These are phyloP conservation scores for Lepeophtheirus salmonis DNA, from an alignment of 1,140 invertebrate species.

Conservation along the genomic window DNA sequence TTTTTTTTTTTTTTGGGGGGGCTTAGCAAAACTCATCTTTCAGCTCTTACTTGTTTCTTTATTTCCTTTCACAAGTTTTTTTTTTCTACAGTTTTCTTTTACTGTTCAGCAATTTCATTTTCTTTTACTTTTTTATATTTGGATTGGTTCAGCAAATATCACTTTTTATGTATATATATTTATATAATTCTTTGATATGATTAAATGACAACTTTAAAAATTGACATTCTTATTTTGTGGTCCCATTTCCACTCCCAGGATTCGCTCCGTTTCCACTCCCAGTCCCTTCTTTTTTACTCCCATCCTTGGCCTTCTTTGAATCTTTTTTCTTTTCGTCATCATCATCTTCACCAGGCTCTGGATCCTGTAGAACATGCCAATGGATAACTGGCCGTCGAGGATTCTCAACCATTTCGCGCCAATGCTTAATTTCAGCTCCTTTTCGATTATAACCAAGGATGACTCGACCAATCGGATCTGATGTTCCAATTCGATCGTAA, in stretches of 20 bases:
- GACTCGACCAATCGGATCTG: conserved; percentile 94
- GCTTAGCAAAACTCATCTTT: neutral
- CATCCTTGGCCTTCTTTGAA: conserved; percentile 15
- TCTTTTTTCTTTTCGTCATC: conserved; percentile 17
- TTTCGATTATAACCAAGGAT: conserved; percentile 37
- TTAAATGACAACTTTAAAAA: neutral
- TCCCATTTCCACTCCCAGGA: neutral
- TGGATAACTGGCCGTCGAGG: conserved; percentile 61
- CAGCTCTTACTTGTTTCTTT: neutral
- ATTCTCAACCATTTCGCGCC: conserved; percentile 70
- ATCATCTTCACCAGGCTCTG: conserved; percentile 17
- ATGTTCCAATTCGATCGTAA: conserved; percentile 98
- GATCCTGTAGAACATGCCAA: conserved; percentile 46
- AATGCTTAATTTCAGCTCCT: conserved; percentile 59
- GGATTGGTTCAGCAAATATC: neutral
- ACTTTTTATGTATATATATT: neutral
- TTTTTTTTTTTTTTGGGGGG: neutral
- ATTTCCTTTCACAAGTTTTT: neutral
- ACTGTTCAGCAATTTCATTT: neutral
- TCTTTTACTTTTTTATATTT: no score
- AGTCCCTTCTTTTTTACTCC: conserved; percentile 6
- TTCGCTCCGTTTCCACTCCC: neutral
- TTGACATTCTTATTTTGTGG: neutral
- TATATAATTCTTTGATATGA: neutral
- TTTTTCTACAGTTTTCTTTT: no score